Percentiles rank a stretch among this genome's conserved stretches.
phyloP scores from a whole-genome alignment of 2,113 vertebrate species.

The Siphamia tubifer region DNA sequence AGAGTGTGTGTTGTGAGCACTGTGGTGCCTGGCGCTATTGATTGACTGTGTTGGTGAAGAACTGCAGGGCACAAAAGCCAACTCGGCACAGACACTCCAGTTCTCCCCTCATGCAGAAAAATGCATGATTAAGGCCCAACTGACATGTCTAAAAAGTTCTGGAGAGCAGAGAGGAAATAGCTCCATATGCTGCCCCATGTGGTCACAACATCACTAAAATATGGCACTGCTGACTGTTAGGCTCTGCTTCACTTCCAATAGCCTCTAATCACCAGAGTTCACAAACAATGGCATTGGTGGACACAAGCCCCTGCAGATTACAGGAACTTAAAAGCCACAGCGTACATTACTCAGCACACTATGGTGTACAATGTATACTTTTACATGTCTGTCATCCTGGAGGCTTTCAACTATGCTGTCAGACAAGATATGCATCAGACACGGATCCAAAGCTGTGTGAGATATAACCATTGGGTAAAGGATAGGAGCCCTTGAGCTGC shows the following conservation, averaged over 20 bases:
- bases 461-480: slow-evolving; percentile 71
- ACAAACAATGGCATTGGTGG: slow-evolving; percentile 20
- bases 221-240: slow-evolving; percentile 40
- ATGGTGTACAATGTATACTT: slow-evolving; percentile 55
- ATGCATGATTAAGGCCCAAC: slow-evolving; percentile 64
- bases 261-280: slow-evolving; percentile 36
- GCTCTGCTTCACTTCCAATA: slow-evolving; percentile 35
- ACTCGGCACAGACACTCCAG: slow-evolving; percentile 53
- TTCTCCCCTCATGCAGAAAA: slow-evolving; percentile 74
- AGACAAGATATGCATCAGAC: slow-evolving; percentile 71
- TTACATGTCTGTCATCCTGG: slow-evolving; percentile 66
- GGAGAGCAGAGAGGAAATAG: slow-evolving; percentile 55
- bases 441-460: slow-evolving; percentile 64
- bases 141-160: slow-evolving; percentile 70
- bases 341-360: not conserved
- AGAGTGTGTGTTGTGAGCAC: slow-evolving; percentile 33
- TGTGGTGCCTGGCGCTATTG: slow-evolving; percentile 49
- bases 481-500: slow-evolving; percentile 69
- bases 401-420: slow-evolving; percentile 65
- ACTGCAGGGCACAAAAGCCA: slow-evolving; percentile 55
- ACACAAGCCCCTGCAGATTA: slow-evolving; percentile 20
- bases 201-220: slow-evolving; percentile 47
- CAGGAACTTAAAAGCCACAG: slow-evolving; percentile 18
- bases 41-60: slow-evolving; percentile 57
- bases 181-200: slow-evolving; percentile 70